Evolutionary conservation across 37 sponge, comb jelly and placozoan species (phyloP), one percentile per base, ranked within the genome.

Genomic region (Axinella damicornis): DNA sequence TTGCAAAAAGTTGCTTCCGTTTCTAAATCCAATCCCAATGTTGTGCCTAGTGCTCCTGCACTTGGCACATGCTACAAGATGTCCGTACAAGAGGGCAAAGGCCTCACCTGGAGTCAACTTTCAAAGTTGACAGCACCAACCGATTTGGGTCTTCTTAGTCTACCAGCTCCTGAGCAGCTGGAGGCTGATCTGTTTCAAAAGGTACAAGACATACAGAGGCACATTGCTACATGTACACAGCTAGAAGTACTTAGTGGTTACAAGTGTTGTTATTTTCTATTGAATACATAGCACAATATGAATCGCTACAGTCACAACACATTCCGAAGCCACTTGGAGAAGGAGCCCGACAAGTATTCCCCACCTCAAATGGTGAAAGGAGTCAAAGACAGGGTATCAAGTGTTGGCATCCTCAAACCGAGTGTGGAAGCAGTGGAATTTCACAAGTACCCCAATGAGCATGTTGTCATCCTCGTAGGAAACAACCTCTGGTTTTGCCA

Each of bases 401-500:
- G 46, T 46, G 46, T 46, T 9, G 9, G 46, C 46, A 36, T 54
- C 18, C 69, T 79, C 18, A 65, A 68, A 20, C 80, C 80, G 12
- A 53, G 1, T 31, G 35, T 67, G 18, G n/a, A 28, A 39, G 15
- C 56, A 28, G 80, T 79, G 11, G 53, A 52, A 9, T 6, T 79
- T 5, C 66, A 81, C 69, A 30, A 37, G 11, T 81, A 71, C 56
- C 82, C 59, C 22, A 38, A 57, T 36, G 82, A 81, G 22, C 58
- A 58, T 54, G 69, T 56, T 57, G 28, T 81, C 16, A 38, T 71
- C 21, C 38, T 81, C 25, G 82, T 70, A 55, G 82, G 82, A 32
- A 38, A 81, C 2, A 81, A 81, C 38, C 38, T 81, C 28, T 71
- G 82, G 71, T 81, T 81, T 38, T 81, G 69, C 35, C 56, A 58